Base-by-base conservation (phyloP, 2,797 vertebrate genomes). In the Paramormyrops hopkinsi region DNA sequence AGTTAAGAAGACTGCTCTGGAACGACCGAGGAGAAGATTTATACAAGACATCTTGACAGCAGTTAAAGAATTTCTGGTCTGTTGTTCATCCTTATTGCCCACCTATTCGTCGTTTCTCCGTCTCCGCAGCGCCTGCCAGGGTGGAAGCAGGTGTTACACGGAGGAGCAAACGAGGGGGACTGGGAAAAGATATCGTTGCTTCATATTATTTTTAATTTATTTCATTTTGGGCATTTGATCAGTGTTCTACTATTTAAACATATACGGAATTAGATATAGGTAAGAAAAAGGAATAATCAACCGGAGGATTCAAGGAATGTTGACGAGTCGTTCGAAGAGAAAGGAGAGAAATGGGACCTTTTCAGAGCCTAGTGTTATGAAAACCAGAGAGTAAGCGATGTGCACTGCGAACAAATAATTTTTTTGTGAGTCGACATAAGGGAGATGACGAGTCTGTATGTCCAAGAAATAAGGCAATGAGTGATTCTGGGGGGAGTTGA, bases 401-500 rank as follows among this genome's bases (percentile, higher is more conserved):
- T 84, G 48, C n/a, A 12, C 82, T 84, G 82, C 9, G 19, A 84
- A 48, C 11, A 14, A 84, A 25, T 50, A 84, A 50, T 84, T 50
- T 22, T 84, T 12, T 22, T 12, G 8, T 7, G 19, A 51, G 44
- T 50, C n/a, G 50, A 22, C 37, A 51, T 12, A 84, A 12, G 3
- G 44, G 73, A 44, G 73, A 79, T 79, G 73, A 79, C n/a, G 3
- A 22, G 46, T 25, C 4, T 84, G 44, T 84, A 25, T 29, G 44
- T 84, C 8, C 44, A 12, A 84, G n/a, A 84, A 84, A 51, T 48
- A 84, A 84, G 85, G 53, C 53, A 88, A 79, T 14, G 90, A 41
- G 88, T 5, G 48, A 89, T 65, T 89, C 90, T 79, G 88, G 6
- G 54, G 33, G 37, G 62, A 50, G 76, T 89, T 79, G 89, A 85